These are phyloP conservation scores for Calyptommatus sinebrachiatus DNA, from an alignment of 2,113 vertebrate genomes.

Conservation along the genomic window DNA sequence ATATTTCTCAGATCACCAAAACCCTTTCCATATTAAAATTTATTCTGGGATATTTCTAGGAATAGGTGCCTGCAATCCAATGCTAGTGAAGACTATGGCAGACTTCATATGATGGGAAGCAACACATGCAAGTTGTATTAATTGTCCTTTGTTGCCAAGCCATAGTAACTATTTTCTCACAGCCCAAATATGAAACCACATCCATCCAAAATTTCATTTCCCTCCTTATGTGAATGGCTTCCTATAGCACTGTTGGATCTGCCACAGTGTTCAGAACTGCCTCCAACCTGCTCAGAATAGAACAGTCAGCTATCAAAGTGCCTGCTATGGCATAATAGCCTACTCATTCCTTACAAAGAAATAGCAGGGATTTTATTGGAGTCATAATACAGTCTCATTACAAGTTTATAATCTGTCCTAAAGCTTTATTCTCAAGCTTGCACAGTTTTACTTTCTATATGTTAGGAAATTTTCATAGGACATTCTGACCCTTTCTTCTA, in stretches of 20 bases:
- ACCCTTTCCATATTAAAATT: no score
- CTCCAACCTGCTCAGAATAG: background rate
- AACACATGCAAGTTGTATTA: no score
- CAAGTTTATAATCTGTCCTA: background rate
- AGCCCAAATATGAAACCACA: no score
- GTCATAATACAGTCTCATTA: background rate
- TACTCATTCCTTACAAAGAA: background rate
- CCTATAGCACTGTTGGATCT: background rate
- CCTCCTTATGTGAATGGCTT: background rate
- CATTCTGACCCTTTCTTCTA: background rate
- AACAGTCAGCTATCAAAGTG: background rate
- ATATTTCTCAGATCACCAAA: conserved; percentile 27
- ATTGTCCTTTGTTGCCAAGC: no score
- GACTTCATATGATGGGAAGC: no score
- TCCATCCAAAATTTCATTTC: no score
- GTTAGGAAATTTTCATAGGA: background rate
- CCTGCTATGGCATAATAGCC: background rate
- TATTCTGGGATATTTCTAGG: no score
- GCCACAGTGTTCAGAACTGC: background rate
- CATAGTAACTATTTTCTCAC: no score
- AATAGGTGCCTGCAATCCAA: no score
- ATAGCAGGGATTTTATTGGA: background rate
- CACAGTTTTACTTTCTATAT: background rate
- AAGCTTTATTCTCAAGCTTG: background rate
- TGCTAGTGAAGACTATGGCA: no score